These are phyloP conservation scores for Rhinogobius similis DNA, from an alignment of 2,113 vertebrate species.

Conservation along the genomic window DNA sequence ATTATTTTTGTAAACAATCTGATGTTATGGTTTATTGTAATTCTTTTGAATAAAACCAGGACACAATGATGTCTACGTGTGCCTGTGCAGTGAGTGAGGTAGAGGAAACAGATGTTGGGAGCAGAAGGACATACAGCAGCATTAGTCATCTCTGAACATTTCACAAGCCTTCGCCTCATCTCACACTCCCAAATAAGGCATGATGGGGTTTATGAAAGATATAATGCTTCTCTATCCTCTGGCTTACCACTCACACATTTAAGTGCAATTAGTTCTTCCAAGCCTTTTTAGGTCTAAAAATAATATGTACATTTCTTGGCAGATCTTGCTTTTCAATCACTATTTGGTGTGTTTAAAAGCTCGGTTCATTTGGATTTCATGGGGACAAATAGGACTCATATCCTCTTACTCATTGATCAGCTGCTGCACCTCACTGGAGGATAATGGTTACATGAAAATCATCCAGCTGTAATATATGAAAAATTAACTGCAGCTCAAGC, in stretches of 20 bases:
- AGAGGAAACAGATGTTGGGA: conserved; percentile 37
- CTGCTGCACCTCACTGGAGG: conserved; percentile 11
- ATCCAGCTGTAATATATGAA: conserved; percentile 13
- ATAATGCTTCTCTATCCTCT: conserved; percentile 38
- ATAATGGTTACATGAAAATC: conserved; percentile 29
- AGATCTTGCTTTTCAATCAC: not conserved
- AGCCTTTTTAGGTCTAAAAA: conserved; percentile 3
- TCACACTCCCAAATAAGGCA: conserved; percentile 29
- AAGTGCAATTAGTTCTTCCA: conserved; percentile 22
- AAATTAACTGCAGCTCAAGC: conserved; percentile 27
- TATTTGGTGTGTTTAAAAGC: conserved; percentile 19
- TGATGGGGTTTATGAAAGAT: conserved; percentile 39
- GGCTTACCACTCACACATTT: conserved; percentile 21
- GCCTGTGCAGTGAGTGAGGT: conserved; percentile 36
- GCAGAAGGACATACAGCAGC: conserved; percentile 43
- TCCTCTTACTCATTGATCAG: conserved; percentile 19
- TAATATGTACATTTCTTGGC: not conserved
- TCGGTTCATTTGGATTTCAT: conserved; percentile 1
- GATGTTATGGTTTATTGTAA: not conserved
- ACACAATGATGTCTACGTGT: conserved; percentile 25
- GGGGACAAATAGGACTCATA: not conserved
- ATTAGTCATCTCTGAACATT: conserved; percentile 48
- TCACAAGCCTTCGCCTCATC: conserved; percentile 54
- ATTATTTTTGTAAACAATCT: not conserved
- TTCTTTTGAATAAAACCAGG: not conserved